A percentile compares a stretch with the other conserved stretches of the same genome.
These are phyloP conservation scores for Ornithoptera alexandrae DNA, from an alignment of 2,888 invertebrate species.

Conservation along the genomic window DNA sequence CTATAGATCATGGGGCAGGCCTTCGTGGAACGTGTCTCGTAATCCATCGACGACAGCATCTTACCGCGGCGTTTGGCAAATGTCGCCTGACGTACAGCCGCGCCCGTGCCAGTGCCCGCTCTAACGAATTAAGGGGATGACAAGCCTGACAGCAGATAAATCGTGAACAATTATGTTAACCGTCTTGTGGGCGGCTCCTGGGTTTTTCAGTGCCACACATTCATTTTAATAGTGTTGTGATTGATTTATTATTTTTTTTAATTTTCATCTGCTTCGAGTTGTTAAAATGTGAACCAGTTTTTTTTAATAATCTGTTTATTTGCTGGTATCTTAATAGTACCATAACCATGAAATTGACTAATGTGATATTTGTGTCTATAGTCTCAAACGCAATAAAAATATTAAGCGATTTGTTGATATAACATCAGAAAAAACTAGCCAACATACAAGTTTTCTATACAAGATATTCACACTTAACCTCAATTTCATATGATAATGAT, in stretches of 20 bases:
- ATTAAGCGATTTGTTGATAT: no score
- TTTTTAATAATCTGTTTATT: no score
- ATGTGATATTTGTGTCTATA: no score
- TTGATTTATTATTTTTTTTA: conserved; percentile 17
- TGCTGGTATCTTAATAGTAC: no score
- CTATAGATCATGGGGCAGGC: conserved; percentile 55
- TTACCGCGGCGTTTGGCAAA: conserved; percentile 45
- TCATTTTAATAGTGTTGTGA: conserved; percentile 19
- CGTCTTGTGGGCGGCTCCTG: conserved; percentile 40
- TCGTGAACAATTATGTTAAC: conserved; percentile 64
- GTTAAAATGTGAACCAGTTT: not conserved
- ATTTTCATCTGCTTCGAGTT: not conserved
- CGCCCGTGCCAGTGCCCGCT: conserved; percentile 45
- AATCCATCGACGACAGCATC: conserved; percentile 61
- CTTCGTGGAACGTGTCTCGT: conserved; percentile 69
- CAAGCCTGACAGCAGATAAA: conserved; percentile 70
- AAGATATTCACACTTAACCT: no score
- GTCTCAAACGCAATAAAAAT: no score
- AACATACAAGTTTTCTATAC: no score
- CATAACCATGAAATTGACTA: no score
- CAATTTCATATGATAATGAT: no score
- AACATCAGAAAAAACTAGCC: no score
- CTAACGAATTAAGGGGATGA: conserved; percentile 67
- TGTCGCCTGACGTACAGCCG: conserved; percentile 43
- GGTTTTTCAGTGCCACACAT: conserved; percentile 42